Conservation (phyloP, 1,140 invertebrate genomes). For the Aphis craccivora region DNA sequence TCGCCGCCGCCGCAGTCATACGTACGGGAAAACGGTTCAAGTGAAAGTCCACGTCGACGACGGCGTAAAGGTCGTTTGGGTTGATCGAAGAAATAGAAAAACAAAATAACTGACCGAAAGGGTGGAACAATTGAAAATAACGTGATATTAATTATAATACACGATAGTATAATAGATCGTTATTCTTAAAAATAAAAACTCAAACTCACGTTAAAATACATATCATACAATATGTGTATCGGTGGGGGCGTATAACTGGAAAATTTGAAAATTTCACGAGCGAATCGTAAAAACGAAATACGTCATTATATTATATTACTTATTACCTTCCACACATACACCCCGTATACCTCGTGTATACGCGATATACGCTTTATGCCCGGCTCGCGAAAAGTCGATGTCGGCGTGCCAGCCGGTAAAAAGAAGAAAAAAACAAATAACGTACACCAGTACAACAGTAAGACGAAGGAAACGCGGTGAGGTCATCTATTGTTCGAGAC, state of each 20-base stretch:
- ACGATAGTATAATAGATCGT: no score
- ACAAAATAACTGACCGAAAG: background rate
- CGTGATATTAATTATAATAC: no score
- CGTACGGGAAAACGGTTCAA: background rate
- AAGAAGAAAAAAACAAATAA: background rate
- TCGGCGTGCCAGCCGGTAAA: background rate
- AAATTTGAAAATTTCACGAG: background rate
- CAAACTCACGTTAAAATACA: no score
- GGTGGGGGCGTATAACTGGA: no score
- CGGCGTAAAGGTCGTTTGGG: background rate
- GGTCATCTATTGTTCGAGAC: conserved; percentile 33
- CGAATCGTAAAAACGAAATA: background rate
- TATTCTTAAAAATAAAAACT: no score
- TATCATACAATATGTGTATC: no score
- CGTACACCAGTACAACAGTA: no score
- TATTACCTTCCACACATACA: background rate
- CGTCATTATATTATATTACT: background rate
- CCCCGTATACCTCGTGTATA: background rate
- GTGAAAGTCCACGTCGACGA: background rate
- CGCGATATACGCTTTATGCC: background rate
- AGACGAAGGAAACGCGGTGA: conserved; percentile 19
- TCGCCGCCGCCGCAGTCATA: no score
- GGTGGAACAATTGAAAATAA: background rate
- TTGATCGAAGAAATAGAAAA: background rate
- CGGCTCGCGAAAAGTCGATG: background rate